phyloP scores from a whole-genome alignment of 2,113 vertebrate genomes.

The Saguinus imperator region DNA sequence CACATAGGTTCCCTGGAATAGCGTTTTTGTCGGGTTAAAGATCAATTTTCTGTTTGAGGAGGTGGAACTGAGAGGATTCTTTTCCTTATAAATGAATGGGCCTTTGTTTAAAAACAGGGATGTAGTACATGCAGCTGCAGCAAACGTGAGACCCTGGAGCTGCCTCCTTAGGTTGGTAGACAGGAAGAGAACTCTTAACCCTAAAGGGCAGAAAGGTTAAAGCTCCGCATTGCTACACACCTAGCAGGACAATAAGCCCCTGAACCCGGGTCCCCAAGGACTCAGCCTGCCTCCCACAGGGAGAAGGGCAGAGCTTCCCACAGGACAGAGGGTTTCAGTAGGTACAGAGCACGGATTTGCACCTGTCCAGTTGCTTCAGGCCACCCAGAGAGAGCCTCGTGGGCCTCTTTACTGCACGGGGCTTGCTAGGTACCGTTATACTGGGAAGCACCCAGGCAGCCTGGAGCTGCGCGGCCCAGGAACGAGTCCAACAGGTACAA shows the following conservation, averaged over 20 bases:
- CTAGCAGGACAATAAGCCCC: not conserved
- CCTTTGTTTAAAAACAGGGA: constrained; percentile 43
- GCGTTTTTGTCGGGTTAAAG: not conserved
- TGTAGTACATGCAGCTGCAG: not conserved
- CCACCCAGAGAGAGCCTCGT: not conserved
- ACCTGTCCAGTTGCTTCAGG: too few species aligned
- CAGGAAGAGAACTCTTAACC: not conserved
- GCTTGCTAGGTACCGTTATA: not conserved
- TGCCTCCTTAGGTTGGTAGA: not conserved
- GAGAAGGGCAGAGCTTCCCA: not conserved
- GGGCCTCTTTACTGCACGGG: not conserved
- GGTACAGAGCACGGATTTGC: not conserved
- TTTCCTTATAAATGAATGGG: constrained; percentile 43
- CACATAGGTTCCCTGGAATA: not conserved
- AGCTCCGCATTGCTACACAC: not conserved
- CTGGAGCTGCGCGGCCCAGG: not conserved
- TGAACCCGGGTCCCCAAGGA: not conserved
- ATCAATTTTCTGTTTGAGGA: constrained; percentile 37
- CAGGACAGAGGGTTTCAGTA: not conserved
- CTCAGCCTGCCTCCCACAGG: not conserved
- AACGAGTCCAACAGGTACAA: not conserved
- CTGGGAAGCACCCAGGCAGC: not conserved
- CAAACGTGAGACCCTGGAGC: not conserved
- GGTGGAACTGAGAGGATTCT: constrained; percentile 31
- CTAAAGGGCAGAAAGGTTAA: not conserved